phyloP scores from a whole-genome alignment of 1,140 invertebrate species.

The Ooceraea biroi region DNA sequence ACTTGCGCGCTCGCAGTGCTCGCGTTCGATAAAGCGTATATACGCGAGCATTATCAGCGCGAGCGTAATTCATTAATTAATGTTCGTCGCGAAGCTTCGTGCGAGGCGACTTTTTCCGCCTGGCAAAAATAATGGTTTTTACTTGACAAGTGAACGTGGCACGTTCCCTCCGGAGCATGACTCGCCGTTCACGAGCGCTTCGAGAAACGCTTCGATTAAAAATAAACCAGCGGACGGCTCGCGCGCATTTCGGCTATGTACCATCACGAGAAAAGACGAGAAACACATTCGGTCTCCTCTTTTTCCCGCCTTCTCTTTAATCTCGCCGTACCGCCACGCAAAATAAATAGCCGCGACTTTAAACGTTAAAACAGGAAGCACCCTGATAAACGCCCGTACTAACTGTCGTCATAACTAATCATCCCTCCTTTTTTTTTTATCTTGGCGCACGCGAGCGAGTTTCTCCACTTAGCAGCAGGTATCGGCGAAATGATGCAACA shows the following conservation, averaged over 20 bases:
- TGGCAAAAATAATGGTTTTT: conserved; percentile 60
- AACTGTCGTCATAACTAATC: conserved; percentile 1
- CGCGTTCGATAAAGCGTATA: conserved; percentile 12
- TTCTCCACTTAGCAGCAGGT: background rate
- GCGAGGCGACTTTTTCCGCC: conserved; percentile 5
- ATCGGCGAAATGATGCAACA: background rate
- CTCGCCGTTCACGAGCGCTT: conserved; percentile 51
- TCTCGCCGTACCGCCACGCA: background rate
- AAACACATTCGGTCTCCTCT: conserved; percentile 23
- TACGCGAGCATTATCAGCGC: conserved; percentile 14
- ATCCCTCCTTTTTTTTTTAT: background rate
- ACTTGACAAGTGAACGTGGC: conserved; percentile 32
- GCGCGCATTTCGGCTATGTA: conserved; percentile 30
- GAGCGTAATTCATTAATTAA: conserved; percentile 51
- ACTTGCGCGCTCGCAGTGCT: background rate
- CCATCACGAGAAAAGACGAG: conserved; percentile 13
- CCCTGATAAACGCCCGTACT: conserved; percentile 13
- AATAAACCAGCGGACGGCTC: conserved; percentile 70
- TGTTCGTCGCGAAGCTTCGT: background rate
- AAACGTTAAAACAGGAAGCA: conserved; percentile 38
- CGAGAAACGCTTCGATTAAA: conserved; percentile 71
- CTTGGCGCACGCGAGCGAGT: background rate
- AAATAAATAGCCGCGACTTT: conserved; percentile 40
- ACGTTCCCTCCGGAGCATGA: conserved; percentile 35
- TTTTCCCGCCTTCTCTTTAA: conserved; percentile 30